Evolutionary conservation across 2,888 invertebrate species (phyloP).

Genomic region (Erebia aethiops): DNA sequence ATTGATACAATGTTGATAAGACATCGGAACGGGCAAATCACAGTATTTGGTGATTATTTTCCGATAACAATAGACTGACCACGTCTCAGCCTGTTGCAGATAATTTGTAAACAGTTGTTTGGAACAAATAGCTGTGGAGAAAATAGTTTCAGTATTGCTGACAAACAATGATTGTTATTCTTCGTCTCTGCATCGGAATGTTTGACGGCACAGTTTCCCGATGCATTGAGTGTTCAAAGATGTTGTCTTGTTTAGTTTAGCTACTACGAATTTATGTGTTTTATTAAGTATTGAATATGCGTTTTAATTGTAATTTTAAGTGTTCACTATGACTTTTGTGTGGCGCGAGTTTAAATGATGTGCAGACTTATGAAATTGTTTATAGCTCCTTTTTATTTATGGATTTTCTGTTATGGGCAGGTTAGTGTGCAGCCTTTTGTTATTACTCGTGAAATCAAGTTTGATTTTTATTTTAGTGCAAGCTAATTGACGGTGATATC

Average conservation of each 20-base stretch:
- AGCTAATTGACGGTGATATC: no score
- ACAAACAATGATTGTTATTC: constrained; percentile 70
- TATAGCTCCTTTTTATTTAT: constrained; percentile 38
- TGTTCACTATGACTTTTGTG: constrained; percentile 15
- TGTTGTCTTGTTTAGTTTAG: background rate
- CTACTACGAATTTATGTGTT: background rate
- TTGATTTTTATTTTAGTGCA: no score
- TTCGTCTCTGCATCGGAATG: constrained; percentile 62
- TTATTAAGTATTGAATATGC: background rate
- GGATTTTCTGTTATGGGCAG: constrained; percentile 47
- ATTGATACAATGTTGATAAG: constrained; percentile 34
- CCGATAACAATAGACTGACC: constrained; percentile 69
- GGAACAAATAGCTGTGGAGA: constrained; percentile 59
- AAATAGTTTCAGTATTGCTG: constrained; percentile 57
- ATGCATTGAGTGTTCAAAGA: constrained; percentile 26
- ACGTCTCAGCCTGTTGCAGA: constrained; percentile 44
- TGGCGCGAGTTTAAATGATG: constrained; percentile 51
- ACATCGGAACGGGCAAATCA: constrained; percentile 45
- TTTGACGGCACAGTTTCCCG: constrained; percentile 49
- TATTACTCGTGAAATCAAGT: no score
- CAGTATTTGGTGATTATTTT: constrained; percentile 51
- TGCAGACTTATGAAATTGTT: constrained; percentile 46
- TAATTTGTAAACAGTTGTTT: constrained; percentile 79
- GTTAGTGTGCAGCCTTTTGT: constrained; percentile 40
- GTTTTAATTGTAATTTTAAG: background rate